These are phyloP conservation scores for Colistium nudipinnis DNA, from an alignment of 2,113 vertebrate genomes.

Conservation along the genomic window DNA sequence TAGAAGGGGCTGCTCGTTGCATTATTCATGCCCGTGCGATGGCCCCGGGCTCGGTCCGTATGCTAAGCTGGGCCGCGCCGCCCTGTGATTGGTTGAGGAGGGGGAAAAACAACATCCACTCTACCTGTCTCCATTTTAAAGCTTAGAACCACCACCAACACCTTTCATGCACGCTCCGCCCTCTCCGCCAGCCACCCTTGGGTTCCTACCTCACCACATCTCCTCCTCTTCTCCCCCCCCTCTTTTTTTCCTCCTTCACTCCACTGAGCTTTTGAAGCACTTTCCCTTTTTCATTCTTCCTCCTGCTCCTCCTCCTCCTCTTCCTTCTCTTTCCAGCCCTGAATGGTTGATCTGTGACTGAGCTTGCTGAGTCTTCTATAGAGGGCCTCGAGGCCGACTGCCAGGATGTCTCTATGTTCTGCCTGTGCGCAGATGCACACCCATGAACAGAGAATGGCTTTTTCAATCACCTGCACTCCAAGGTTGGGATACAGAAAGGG, in stretches of 20 bases:
- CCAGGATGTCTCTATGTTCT: conserved; percentile 54
- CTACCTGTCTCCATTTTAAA: conserved; percentile 4
- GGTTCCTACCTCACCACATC: conserved; percentile 48
- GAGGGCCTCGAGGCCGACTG: conserved; percentile 70
- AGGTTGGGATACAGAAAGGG: conserved; percentile 50
- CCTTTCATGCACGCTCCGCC: neutral
- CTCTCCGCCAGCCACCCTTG: conserved; percentile 21
- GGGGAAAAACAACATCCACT: conserved; percentile 4
- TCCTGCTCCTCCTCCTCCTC: conserved; percentile 32
- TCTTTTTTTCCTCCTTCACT: conserved; percentile 20
- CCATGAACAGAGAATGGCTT: conserved; percentile 51
- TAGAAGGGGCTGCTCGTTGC: conserved; percentile 58
- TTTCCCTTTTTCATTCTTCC: conserved; percentile 43
- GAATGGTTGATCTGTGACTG: conserved; percentile 67
- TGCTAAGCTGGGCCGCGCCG: conserved; percentile 25
- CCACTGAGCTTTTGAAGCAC: conserved; percentile 51
- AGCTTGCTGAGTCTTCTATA: conserved; percentile 74
- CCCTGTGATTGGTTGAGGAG: conserved; percentile 4
- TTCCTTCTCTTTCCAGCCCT: conserved; percentile 24
- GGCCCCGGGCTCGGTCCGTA: conserved; percentile 54
- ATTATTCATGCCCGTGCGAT: conserved; percentile 68
- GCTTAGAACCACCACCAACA: neutral
- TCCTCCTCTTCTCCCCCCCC: neutral
- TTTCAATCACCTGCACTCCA: conserved; percentile 56
- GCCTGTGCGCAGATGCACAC: conserved; percentile 31